Evolutionary conservation across 2,888 invertebrate species (phyloP).

Genomic region (Sinohyriopsis cumingii): DNA sequence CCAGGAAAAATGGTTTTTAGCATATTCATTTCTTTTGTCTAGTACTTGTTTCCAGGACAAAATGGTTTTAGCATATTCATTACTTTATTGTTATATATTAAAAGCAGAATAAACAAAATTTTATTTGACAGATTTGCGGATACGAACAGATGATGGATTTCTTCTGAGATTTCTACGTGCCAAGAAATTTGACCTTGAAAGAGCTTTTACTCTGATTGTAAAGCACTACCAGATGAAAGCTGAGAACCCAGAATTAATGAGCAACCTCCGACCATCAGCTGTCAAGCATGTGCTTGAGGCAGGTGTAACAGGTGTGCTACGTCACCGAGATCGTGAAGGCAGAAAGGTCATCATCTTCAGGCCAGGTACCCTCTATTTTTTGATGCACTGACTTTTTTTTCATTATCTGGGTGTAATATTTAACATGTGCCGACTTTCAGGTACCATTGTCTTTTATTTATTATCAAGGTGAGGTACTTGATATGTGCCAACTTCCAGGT

Average conservation of each 20-base stretch:
- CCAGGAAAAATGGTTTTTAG: no score
- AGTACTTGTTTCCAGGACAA: no score
- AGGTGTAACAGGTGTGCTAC: constrained; percentile 52
- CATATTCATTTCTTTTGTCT: no score
- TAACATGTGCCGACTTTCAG: no score
- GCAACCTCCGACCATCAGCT: constrained; percentile 51
- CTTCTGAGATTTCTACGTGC: constrained; percentile 86
- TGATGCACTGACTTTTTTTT: no score
- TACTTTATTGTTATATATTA: no score
- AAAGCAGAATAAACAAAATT: no score
- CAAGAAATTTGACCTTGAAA: constrained; percentile 90
- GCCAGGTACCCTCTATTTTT: constrained; percentile 35
- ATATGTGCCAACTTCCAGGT: no score
- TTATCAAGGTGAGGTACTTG: no score
- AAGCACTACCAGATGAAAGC: constrained; percentile 61
- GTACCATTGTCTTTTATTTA: no score
- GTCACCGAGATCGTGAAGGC: constrained; percentile 65
- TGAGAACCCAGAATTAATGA: constrained; percentile 57
- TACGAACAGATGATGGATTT: constrained; percentile 78
- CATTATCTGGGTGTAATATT: background rate
- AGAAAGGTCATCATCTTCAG: constrained; percentile 45
- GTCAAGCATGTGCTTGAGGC: constrained; percentile 52
- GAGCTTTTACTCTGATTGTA: constrained; percentile 79
- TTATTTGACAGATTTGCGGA: constrained; percentile 40
- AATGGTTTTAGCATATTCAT: no score